phyloP scores from a whole-genome alignment of 2,888 invertebrate species.

The Amphipoea lucens region DNA sequence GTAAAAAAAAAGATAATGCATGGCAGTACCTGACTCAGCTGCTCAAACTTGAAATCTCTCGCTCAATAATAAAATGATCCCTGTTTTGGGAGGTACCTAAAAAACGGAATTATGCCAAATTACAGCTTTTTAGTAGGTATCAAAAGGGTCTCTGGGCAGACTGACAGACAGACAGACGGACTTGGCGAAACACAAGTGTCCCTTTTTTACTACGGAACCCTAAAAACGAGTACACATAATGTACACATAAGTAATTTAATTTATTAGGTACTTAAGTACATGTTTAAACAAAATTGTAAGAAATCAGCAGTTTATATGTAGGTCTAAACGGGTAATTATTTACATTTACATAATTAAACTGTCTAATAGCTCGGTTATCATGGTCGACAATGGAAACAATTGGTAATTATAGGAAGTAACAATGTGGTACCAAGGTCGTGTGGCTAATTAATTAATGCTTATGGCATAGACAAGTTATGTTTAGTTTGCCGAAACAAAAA shows the following conservation, averaged over 20 bases:
- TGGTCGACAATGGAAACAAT: constrained; percentile 45
- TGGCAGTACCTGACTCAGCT: too few relatives aligned
- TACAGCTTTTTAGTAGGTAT: not conserved
- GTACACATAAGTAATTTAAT: not conserved
- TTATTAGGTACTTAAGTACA: not conserved
- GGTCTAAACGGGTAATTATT: constrained; percentile 23
- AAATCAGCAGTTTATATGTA: not conserved
- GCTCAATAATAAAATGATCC: not conserved
- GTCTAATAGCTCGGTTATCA: constrained; percentile 20
- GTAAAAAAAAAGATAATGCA: too few relatives aligned
- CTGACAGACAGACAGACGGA: not conserved
- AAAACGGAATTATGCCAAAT: not conserved
- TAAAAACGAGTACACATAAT: not conserved
- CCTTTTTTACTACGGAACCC: not conserved
- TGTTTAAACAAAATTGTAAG: not conserved
- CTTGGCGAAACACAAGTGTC: not conserved
- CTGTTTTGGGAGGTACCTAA: not conserved
- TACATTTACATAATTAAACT: constrained; percentile 39
- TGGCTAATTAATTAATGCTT: constrained; percentile 47
- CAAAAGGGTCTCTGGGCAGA: not conserved
- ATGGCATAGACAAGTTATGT: constrained; percentile 9
- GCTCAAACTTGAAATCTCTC: not conserved
- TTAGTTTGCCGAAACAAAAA: constrained; percentile 6
- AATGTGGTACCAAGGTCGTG: constrained; percentile 57
- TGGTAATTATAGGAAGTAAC: constrained; percentile 54